phyloP scores from a whole-genome alignment of 2,113 vertebrate genomes.

The Ctenodactylus gundi region DNA sequence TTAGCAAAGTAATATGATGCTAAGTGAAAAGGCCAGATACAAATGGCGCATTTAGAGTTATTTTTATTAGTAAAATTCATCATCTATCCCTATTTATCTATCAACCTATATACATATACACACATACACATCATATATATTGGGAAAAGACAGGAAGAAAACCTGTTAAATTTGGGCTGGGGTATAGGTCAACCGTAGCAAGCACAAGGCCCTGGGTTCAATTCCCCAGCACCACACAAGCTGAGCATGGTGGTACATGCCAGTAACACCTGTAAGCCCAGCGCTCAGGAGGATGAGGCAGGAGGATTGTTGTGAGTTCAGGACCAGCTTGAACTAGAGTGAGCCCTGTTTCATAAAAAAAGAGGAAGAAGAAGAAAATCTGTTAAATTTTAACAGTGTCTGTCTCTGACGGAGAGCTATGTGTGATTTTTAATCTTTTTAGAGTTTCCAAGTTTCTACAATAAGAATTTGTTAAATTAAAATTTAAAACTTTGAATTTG shows the following conservation, averaged over 20 bases:
- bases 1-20: neutral
- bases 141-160: neutral
- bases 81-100: no score
- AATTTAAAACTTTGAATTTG: neutral
- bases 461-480: neutral
- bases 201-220: no score
- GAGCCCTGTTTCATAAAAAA: no score
- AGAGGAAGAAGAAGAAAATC: neutral
- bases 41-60: neutral
- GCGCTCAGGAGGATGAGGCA: no score
- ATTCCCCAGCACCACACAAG: no score
- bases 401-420: neutral
- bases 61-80: slow-evolving; percentile 17
- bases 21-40: slow-evolving; percentile 17
- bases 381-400: neutral
- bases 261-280: no score
- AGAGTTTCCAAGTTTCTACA: neutral
- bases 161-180: neutral
- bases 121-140: neutral
- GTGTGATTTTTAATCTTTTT: neutral
- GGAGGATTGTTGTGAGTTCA: no score
- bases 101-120: neutral
- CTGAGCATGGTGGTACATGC: no score
- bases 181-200: no score
- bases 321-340: no score